Conservation (phyloP, 2,888 invertebrate genomes). For the Sepioteuthis lessoniana region DNA sequence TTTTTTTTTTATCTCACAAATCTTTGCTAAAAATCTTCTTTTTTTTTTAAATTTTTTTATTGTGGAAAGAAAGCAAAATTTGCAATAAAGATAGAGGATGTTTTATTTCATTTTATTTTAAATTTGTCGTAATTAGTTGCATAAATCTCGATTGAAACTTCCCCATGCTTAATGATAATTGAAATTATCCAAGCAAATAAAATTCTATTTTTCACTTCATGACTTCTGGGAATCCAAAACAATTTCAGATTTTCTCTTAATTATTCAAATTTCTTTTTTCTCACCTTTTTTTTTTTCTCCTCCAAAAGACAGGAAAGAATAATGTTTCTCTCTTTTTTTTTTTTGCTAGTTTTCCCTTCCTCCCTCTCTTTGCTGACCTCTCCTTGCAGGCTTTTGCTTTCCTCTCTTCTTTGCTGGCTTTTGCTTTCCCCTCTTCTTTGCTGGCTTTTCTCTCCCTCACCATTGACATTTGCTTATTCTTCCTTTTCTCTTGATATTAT, state of each 20-base stretch:
- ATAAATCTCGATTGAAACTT: not conserved
- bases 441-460: not conserved
- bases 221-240: not conserved
- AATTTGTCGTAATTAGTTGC: not conserved
- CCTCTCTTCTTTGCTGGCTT: not conserved
- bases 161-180: not conserved
- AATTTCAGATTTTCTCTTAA: not conserved
- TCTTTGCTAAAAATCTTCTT: not conserved
- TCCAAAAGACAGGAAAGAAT: too few relatives aligned
- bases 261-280: not conserved
- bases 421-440: not conserved
- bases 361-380: too few relatives aligned
- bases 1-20: not conserved
- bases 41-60: not conserved
- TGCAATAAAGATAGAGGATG: not conserved
- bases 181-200: conserved; percentile 1
- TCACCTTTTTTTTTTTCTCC: not conserved
- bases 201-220: not conserved
- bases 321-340: too few relatives aligned
- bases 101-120: not conserved
- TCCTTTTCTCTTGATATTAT: not conserved
- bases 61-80: not conserved
- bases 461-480: not conserved
- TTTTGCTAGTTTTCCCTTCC: too few relatives aligned
- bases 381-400: too few relatives aligned